These are phyloP conservation scores for Coenonympha glycerion DNA, from an alignment of 2,888 invertebrate genomes.

Conservation along the genomic window DNA sequence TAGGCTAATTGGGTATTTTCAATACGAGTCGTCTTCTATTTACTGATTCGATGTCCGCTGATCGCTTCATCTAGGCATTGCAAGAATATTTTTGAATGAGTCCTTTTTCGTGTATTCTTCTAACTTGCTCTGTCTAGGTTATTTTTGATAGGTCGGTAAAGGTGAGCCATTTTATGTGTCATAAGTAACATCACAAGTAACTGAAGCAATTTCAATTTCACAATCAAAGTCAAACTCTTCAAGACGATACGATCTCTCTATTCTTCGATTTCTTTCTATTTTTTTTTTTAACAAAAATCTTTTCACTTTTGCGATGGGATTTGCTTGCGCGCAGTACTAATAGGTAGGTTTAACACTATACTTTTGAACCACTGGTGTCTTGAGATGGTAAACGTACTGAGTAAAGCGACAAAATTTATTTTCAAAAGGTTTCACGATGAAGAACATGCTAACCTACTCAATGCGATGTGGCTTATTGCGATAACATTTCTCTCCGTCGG, in stretches of 20 bases:
- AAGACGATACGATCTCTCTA: conserved; percentile 40
- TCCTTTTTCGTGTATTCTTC: conserved; percentile 7
- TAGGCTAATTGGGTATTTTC: conserved; percentile 57
- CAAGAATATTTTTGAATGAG: conserved; percentile 38
- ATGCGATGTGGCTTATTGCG: conserved; percentile 99
- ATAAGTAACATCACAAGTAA: conserved; percentile 41
- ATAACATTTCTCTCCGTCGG: conserved; percentile 99
- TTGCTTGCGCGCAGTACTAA: conserved; percentile 30
- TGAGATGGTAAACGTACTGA: conserved; percentile 33
- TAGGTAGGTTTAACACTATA: conserved; percentile 39
- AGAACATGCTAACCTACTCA: conserved; percentile 98
- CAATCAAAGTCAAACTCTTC: conserved; percentile 75
- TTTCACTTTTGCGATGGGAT: conserved; percentile 28
- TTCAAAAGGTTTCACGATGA: conserved; percentile 95
- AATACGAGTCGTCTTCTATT: conserved; percentile 25
- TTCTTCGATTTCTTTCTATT: conserved; percentile 45
- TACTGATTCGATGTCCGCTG: conserved; percentile 18
- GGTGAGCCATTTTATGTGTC: conserved; percentile 76
- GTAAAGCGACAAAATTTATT: conserved; percentile 69
- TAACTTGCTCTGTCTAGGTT: conserved; percentile 55
- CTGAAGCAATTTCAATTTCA: conserved; percentile 49
- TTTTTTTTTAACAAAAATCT: conserved; percentile 34
- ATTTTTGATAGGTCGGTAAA: conserved; percentile 56
- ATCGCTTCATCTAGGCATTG: conserved; percentile 44
- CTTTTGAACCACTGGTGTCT: conserved; percentile 15